Base-by-base conservation (phyloP, 2,797 vertebrate genomes). In the Melanotaenia nigrans region DNA sequence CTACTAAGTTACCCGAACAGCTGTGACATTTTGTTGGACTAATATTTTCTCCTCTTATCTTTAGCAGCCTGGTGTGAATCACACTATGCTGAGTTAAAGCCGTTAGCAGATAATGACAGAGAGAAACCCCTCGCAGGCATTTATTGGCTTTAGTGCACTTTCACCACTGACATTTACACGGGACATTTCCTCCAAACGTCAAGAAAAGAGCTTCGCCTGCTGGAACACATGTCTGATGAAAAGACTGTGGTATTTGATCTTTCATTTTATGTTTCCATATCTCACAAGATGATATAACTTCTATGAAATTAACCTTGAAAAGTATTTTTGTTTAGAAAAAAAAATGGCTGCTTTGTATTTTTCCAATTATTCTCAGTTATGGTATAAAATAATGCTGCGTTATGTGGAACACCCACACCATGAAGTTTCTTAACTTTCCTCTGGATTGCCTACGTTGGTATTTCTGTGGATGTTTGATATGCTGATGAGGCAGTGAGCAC, bases 81-180 rank as follows among this genome's bases (percentile, higher is more conserved):
- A 36, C 49, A 49, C 58, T 45, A 22, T 47, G 71, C 32, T 49
- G 72, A 80, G 53, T 62, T 56, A 65, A 60, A 67, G 35, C 40
- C 70, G 33, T 47, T 20, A 77, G 68, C 33, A 69, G 83, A 84
- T 83, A 76, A 84, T 84, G 76, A 85, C 68, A 71, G 60, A 67
- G 70, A 62, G 55, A 5, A 32, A 32, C 59, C 49, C 42, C 45
- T 63, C 3, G 62, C 77, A 73, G 71, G 51, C 57, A 57, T 65
- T 36, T 61, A 83, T 70, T 77, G 53, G 71, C 73, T 83, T 42
- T 62, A n/a, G 10, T 75, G 75, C 73, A 35, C 65, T 86, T 73
- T 77, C 65, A 45, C 47, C 14, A 2, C 68, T 75, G 82, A 77
- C 81, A 85, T 82, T 87, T 90, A 71, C 68, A 20, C 71, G 57